A percentile compares a stretch with the other conserved stretches of the same genome.
Conservation (phyloP, 2,113 vertebrate species). For the Calypte anna region DNA sequence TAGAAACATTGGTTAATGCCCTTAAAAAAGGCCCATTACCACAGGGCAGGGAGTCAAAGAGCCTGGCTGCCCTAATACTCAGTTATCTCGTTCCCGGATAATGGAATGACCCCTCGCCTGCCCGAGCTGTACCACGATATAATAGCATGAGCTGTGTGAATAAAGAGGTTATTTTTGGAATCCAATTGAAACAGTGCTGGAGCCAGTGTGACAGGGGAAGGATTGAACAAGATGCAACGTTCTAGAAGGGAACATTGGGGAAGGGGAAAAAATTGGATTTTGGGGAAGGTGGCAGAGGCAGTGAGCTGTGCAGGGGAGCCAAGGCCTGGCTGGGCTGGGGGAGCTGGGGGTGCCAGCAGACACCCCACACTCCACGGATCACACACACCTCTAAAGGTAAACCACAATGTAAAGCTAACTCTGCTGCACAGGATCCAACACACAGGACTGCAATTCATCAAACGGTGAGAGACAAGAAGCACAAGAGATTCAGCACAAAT, state of each 20-base stretch:
- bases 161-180: constrained; percentile 86
- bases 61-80: constrained; percentile 77
- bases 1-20: constrained; percentile 76
- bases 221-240: constrained; percentile 75
- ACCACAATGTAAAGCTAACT: background rate
- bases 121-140: constrained; percentile 75
- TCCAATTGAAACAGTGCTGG: constrained; percentile 79
- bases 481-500: background rate
- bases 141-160: constrained; percentile 82
- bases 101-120: constrained; percentile 85
- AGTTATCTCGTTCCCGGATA: constrained; percentile 82
- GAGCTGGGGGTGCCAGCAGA: no score
- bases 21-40: constrained; percentile 77
- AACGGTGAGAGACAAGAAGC: background rate
- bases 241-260: no score
- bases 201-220: constrained; percentile 70
- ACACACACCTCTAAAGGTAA: background rate
- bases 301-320: background rate
- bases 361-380: no score
- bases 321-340: no score
- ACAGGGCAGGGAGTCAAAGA: constrained; percentile 76
- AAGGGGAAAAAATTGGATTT: constrained; percentile 67
- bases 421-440: background rate
- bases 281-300: constrained; percentile 18
- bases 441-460: background rate